A percentile compares a stretch with the other conserved stretches of the same genome.
Conservation (phyloP, 1,140 invertebrate genomes). For the Ceratina calcarata region DNA sequence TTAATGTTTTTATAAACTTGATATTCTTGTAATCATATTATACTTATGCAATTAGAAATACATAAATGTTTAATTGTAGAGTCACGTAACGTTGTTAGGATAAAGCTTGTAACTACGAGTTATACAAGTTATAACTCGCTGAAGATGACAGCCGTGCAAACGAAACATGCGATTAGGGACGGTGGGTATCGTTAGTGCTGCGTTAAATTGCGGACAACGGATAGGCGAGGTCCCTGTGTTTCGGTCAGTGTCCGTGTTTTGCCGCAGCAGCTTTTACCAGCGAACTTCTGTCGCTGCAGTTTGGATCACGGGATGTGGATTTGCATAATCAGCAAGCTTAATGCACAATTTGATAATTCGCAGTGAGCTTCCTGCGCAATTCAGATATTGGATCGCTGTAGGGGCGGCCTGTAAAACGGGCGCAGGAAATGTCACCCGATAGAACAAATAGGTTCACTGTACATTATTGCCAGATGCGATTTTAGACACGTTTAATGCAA, state of each 20-base stretch:
- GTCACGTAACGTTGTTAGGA: neutral
- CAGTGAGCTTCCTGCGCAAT: neutral
- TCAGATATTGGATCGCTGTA: constrained; percentile 3
- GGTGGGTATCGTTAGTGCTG: neutral
- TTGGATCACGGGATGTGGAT: constrained; percentile 12
- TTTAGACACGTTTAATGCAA: too few relatives aligned
- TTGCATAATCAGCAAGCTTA: constrained; percentile 8
- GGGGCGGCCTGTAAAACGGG: neutral
- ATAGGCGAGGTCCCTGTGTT: neutral
- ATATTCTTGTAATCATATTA: too few relatives aligned
- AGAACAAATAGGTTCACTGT: neutral
- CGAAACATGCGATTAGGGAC: neutral
- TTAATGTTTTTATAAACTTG: too few relatives aligned
- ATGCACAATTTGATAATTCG: constrained; percentile 12
- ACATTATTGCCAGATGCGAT: neutral
- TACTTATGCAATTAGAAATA: too few relatives aligned
- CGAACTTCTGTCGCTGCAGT: neutral
- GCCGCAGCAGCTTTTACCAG: neutral
- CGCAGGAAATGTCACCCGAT: constrained; percentile 2
- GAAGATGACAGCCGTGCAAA: neutral
- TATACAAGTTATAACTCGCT: neutral
- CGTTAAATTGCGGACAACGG: neutral
- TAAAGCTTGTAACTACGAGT: neutral
- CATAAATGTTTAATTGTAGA: too few relatives aligned
- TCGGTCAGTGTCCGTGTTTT: neutral